Percentiles rank a stretch among this genome's conserved stretches.
phyloP scores from a whole-genome alignment of 2,113 vertebrate genomes.

The Stigmatopora nigra region DNA sequence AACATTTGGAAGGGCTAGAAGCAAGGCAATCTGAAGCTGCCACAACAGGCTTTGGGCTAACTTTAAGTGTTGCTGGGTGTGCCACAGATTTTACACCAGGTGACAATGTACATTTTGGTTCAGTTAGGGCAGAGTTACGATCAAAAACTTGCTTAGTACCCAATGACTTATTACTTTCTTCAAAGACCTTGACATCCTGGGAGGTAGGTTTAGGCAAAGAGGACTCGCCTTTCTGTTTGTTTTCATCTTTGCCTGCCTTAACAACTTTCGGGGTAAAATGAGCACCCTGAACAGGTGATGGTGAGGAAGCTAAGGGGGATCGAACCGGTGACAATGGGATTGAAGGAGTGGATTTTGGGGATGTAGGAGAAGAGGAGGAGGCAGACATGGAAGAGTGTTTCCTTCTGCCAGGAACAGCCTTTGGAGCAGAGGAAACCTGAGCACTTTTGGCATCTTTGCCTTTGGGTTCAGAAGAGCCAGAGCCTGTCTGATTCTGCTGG shows the following conservation, averaged over 20 bases:
- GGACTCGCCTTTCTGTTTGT: conserved; percentile 55
- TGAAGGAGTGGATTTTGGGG: conserved; percentile 61
- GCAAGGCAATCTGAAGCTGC: conserved; percentile 60
- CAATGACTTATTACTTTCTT: conserved; percentile 16
- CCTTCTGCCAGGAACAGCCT: conserved; percentile 67
- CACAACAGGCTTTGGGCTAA: conserved; percentile 57
- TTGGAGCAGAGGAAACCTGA: conserved; percentile 61
- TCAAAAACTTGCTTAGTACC: neutral
- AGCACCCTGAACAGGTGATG: conserved; percentile 52
- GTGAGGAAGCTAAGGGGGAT: conserved; percentile 46
- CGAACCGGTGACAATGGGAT: conserved; percentile 55
- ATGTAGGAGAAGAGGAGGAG: conserved; percentile 66
- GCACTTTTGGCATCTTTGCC: conserved; percentile 66
- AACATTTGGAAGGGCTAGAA: conserved; percentile 41
- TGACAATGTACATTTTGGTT: neutral
- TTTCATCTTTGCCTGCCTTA: conserved; percentile 70
- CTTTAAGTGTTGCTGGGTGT: conserved; percentile 57
- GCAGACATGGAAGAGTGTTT: conserved; percentile 69
- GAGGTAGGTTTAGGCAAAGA: conserved; percentile 45
- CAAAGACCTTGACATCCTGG: conserved; percentile 22
- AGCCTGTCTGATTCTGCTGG: conserved; percentile 59
- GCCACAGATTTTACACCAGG: conserved; percentile 28
- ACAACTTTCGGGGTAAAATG: conserved; percentile 65
- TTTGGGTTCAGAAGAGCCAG: conserved; percentile 67
- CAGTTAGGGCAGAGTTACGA: conserved; percentile 1